Base-by-base conservation (phyloP, 2,113 vertebrate species). In the Notothenia coriiceps region DNA sequence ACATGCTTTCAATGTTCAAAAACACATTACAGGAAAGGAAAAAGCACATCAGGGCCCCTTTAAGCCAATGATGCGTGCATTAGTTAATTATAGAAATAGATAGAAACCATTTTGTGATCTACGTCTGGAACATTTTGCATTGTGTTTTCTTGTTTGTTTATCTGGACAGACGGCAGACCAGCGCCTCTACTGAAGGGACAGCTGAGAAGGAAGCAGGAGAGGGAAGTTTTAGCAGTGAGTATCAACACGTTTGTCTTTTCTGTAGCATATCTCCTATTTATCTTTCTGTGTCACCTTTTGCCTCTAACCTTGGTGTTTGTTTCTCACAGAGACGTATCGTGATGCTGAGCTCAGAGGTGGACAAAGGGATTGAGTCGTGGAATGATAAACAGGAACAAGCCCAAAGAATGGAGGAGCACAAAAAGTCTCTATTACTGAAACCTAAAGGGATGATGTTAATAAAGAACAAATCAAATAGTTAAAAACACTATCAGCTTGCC, bases 111-210 rank as follows among this genome's bases (percentile, higher is more conserved):
- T 22, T 63, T 35, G 11, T 50, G 11, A 22, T 60, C 29, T 29
- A 29, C 3, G 29, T 29, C 29, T 29, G 0, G 29, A 14, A 15
- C 1, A 25, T 47, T 74, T 61, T 62, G 2, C 22, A 2, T 6
- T 20, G 29, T 70, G 15, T 43, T 25, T 1, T 68, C 17, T 20
- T 20, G 15, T 55, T 56, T 70, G 22, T 85, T 50, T 29, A 4
- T 14, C 6, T 10, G 22, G 10, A 60, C 89, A 98, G 97, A 97
- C 83, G 96, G 97, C 18, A 91, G 95, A 10, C 94, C 95, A 49
- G 96, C 96, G 2, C 95, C 96, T n/a, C 95, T 85, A 1, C 68
- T 96, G 94, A 96, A 96, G 91, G 95, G 96, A 75, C 95, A 97
- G 8, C 74, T 93, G 57, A 94, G 91, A 63, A 95, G 97, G 83